Conservation (phyloP, 2,797 vertebrate genomes). For the Mastacembelus armatus region DNA sequence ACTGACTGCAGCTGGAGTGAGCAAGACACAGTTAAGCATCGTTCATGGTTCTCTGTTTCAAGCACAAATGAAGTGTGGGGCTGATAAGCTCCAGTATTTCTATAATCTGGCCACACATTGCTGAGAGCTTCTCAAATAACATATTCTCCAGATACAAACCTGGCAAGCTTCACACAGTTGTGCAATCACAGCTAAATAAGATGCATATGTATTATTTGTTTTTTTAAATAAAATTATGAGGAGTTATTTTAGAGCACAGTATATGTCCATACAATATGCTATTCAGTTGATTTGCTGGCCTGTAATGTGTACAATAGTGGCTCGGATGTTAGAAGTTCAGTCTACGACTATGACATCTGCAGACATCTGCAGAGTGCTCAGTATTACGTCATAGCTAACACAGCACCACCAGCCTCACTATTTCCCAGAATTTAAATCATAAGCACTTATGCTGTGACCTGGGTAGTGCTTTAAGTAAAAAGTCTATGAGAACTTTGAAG, state of each 20-base stretch:
- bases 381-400: not conserved
- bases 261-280: not conserved
- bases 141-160: too few relatives aligned
- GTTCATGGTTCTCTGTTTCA: slow-evolving; percentile 47
- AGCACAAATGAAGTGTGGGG: slow-evolving; percentile 28
- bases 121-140: not conserved
- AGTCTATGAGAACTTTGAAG: not conserved
- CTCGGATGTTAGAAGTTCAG: not conserved
- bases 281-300: not conserved
- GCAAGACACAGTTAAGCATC: slow-evolving; percentile 41
- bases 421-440: not conserved
- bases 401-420: not conserved
- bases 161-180: not conserved
- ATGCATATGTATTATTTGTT: too few relatives aligned
- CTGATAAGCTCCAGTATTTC: slow-evolving; percentile 32
- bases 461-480: not conserved
- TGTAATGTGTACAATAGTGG: not conserved
- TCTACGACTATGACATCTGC: not conserved
- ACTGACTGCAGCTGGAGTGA: slow-evolving; percentile 54
- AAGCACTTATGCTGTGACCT: not conserved
- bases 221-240: not conserved
- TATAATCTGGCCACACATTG: slow-evolving; percentile 31
- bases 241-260: not conserved
- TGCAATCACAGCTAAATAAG: slow-evolving; percentile 6
- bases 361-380: slow-evolving; percentile 3